Conservation (phyloP, 2,888 invertebrate genomes). For the Brachycybe producta region DNA sequence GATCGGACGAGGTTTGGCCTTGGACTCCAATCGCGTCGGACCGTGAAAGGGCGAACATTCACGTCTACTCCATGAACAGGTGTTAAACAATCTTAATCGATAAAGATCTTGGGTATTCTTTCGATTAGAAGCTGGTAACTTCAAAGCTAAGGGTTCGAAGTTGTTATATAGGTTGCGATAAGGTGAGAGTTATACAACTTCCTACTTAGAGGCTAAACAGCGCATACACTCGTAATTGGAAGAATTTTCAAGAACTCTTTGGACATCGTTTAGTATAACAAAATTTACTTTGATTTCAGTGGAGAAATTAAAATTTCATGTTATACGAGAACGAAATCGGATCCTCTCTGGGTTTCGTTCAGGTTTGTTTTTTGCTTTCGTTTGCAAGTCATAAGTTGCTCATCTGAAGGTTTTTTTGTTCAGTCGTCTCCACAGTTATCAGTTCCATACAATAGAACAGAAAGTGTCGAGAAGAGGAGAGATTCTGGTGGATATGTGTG, state of each 20-base stretch:
- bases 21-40: conserved; percentile 77
- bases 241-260: too few relatives aligned
- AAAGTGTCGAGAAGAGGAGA: conserved; percentile 53
- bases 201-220: too few relatives aligned
- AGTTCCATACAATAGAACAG: conserved; percentile 68
- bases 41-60: conserved; percentile 76
- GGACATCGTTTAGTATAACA: too few relatives aligned
- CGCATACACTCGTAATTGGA: too few relatives aligned
- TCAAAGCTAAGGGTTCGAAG: too few relatives aligned
- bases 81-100: conserved; percentile 43
- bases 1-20: conserved; percentile 76
- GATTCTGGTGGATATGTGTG: conserved; percentile 29
- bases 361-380: conserved; percentile 10
- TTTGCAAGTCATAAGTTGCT: not conserved
- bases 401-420: not conserved
- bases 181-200: too few relatives aligned
- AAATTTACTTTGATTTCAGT: not conserved
- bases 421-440: conserved; percentile 54
- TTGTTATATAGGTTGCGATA: too few relatives aligned
- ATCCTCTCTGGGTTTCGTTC: conserved; percentile 68
- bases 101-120: too few relatives aligned
- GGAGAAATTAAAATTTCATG: conserved; percentile 51
- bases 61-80: conserved; percentile 62
- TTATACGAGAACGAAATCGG: conserved; percentile 73
- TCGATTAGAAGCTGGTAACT: too few relatives aligned